phyloP scores from a whole-genome alignment of 2,888 invertebrate genomes.

The Agrotis segetum region DNA sequence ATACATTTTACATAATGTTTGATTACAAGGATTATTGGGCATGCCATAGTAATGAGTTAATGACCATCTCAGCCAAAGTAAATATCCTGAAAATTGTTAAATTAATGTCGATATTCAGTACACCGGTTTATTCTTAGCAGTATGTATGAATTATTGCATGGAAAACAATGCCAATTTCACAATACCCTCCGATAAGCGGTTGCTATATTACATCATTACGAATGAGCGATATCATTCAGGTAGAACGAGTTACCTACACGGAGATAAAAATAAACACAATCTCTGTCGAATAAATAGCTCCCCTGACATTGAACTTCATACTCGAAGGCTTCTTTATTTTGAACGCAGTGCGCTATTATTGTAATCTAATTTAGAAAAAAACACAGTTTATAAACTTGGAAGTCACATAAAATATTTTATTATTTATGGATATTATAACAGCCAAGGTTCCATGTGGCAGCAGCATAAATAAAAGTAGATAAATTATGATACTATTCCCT shows the following conservation, averaged over 20 bases:
- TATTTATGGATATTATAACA: conserved; percentile 1
- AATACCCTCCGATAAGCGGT: conserved; percentile 16
- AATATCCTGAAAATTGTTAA: not conserved
- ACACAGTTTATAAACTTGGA: not conserved
- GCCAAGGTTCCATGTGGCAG: conserved; percentile 2
- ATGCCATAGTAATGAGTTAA: not conserved
- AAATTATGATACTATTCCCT: conserved; percentile 15
- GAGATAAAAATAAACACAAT: conserved; percentile 60
- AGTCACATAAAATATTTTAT: conserved; percentile 7
- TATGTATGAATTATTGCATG: not conserved
- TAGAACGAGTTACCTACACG: conserved; percentile 66
- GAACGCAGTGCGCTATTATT: conserved; percentile 23
- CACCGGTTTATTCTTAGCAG: not conserved
- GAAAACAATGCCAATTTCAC: conserved; percentile 19
- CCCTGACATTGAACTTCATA: conserved; percentile 72
- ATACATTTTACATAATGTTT: not conserved
- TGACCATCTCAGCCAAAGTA: not conserved
- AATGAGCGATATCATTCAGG: conserved; percentile 59
- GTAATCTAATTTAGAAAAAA: conserved; percentile 26
- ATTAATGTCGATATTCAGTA: not conserved
- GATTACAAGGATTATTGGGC: not conserved
- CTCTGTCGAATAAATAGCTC: conserved; percentile 51
- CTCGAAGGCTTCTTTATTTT: conserved; percentile 61
- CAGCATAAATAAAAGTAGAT: conserved; percentile 7
- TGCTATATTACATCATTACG: conserved; percentile 51